Evolutionary conservation across 2,113 vertebrate genomes (phyloP).

Genomic region (Mastomys natalensis): DNA sequence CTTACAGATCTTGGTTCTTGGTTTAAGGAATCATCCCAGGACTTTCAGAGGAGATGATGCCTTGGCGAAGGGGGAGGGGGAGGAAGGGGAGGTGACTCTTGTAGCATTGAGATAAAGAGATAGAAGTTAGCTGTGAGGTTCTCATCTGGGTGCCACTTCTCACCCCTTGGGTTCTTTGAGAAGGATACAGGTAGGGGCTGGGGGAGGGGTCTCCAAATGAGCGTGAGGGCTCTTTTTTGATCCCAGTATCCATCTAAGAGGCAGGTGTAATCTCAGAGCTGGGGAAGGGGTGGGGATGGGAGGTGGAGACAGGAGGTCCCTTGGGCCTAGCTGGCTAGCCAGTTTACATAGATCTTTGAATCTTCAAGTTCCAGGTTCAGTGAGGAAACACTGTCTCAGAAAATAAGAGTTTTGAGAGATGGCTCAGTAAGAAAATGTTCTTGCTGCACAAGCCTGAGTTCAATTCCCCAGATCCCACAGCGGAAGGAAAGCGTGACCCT

Average conservation of each 20-base stretch:
- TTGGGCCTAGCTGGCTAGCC: not conserved
- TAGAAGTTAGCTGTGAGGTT: not conserved
- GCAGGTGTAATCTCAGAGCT: not conserved
- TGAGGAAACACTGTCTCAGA: not conserved
- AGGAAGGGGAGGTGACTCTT: not conserved
- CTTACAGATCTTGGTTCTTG: not conserved
- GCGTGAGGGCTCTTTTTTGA: not conserved
- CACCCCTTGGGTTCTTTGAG: not conserved
- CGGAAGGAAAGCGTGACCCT: not conserved
- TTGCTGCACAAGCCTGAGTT: not conserved
- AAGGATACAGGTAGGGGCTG: not conserved
- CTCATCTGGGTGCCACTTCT: not conserved
- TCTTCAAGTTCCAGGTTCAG: not conserved
- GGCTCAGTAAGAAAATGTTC: not conserved
- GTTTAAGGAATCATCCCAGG: not conserved
- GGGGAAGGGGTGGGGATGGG: not conserved
- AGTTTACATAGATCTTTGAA: not conserved
- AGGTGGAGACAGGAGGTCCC: not conserved
- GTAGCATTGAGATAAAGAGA: not conserved
- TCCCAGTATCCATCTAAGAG: not conserved
- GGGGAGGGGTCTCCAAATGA: not conserved
- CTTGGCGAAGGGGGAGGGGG: not conserved
- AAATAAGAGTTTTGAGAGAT: not conserved
- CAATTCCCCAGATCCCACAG: not conserved
- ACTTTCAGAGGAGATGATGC: too few relatives aligned